These are phyloP conservation scores for Germaria angustata DNA, from an alignment of 2,888 invertebrate genomes.

Conservation along the genomic window DNA sequence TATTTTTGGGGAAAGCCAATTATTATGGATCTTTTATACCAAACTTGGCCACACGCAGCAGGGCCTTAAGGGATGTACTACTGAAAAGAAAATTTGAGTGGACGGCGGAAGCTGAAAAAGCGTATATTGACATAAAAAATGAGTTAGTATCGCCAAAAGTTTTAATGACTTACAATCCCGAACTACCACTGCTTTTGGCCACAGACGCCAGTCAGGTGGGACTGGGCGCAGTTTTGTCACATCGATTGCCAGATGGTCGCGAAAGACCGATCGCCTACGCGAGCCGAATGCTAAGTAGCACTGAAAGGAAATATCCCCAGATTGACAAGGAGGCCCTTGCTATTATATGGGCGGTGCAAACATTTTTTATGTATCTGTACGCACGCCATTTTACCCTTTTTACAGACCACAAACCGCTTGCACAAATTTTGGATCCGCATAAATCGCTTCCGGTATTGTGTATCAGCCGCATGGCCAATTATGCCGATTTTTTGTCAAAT, in stretches of 20 bases:
- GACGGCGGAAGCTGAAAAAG: slow-evolving; percentile 6
- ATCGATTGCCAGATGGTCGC: slow-evolving; percentile 3
- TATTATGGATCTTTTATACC: slow-evolving; percentile 31
- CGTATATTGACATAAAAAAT: slow-evolving; percentile 4
- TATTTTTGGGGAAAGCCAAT: slow-evolving; percentile 37
- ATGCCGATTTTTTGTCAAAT: slow-evolving; percentile 45
- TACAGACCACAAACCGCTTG: slow-evolving; percentile 23
- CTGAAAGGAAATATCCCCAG: slow-evolving; percentile 16
- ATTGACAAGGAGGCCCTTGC: slow-evolving; percentile 30
- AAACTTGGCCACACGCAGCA: slow-evolving; percentile 18
- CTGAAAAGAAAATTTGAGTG: slow-evolving; percentile 1
- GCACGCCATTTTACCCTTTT: slow-evolving; percentile 13
- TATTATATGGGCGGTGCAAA: slow-evolving; percentile 19
- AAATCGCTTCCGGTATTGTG: slow-evolving; percentile 7
- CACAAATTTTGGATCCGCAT: neutral
- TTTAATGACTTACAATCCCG: slow-evolving; percentile 8
- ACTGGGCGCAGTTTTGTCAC: slow-evolving; percentile 16
- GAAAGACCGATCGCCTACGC: slow-evolving; percentile 34
- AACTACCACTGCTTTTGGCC: slow-evolving; percentile 23
- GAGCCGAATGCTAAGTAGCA: neutral
- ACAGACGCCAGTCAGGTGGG: slow-evolving; percentile 23
- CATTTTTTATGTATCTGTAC: slow-evolving; percentile 27
- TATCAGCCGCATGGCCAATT: slow-evolving; percentile 38
- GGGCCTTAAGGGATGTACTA: slow-evolving; percentile 14
- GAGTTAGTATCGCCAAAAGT: neutral